Conservation (phyloP, 2,113 vertebrate species). For the Emydocephalus ijimae region DNA sequence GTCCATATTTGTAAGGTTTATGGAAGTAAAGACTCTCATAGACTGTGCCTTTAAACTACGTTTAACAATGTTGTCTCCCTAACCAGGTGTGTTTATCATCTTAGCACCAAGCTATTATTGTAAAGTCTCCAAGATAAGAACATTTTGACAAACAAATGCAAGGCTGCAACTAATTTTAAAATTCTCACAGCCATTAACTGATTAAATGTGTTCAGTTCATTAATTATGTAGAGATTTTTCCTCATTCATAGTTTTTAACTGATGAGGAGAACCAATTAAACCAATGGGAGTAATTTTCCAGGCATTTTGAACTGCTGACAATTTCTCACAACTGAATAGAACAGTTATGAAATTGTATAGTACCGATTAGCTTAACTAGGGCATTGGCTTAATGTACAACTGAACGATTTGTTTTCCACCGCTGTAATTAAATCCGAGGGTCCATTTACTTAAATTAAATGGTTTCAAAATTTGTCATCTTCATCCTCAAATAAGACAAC, state of each 20-base stretch:
- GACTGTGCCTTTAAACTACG: neutral
- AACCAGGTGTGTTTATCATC: neutral
- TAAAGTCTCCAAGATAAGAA: neutral
- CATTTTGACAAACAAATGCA: neutral
- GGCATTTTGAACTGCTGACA: neutral
- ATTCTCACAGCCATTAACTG: neutral
- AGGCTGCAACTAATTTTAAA: neutral
- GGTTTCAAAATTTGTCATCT: neutral
- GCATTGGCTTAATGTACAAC: neutral
- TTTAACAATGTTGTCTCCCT: neutral
- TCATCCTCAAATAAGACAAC: neutral
- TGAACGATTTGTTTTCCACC: neutral
- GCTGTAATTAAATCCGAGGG: neutral
- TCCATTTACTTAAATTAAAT: neutral
- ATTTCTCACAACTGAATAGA: neutral
- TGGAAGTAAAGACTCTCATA: neutral
- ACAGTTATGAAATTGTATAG: neutral
- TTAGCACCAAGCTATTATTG: neutral
- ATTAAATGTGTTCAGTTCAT: constrained; percentile 10
- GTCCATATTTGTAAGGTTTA: neutral
- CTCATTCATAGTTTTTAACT: neutral
- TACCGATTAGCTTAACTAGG: neutral
- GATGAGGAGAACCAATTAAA: neutral
- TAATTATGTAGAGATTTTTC: neutral
- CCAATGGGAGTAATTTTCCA: neutral